Percentiles rank a stretch among this genome's conserved stretches.
phyloP scores from a whole-genome alignment of 2,888 invertebrate genomes.

The Sphaerophoria taeniata region DNA sequence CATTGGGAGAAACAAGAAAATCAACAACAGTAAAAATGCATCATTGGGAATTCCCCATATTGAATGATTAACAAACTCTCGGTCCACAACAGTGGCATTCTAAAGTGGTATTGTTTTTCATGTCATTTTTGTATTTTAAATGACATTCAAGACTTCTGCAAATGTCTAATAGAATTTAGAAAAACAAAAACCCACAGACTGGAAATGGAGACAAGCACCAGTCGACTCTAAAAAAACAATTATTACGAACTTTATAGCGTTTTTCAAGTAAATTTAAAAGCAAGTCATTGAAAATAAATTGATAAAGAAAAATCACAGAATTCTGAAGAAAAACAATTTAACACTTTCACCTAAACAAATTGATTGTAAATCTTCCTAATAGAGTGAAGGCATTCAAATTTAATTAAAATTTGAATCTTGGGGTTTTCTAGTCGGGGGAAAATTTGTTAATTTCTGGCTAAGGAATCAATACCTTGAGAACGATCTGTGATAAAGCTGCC shows the following conservation, averaged over 20 bases:
- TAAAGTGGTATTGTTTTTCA: conserved; percentile 14
- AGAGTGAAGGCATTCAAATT: too few relatives aligned
- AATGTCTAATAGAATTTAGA: neutral
- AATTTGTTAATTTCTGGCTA: too few relatives aligned
- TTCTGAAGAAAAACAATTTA: neutral
- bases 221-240: neutral
- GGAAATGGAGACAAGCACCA: neutral
- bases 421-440: neutral
- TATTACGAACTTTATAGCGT: neutral
- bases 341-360: conserved; percentile 20
- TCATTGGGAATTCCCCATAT: conserved; percentile 66
- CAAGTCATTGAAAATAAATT: neutral
- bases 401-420: neutral
- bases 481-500: too few relatives aligned
- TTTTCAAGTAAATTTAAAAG: neutral
- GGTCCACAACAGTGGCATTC: conserved; percentile 24
- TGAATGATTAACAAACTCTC: conserved; percentile 57
- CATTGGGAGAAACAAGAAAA: neutral
- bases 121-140: neutral
- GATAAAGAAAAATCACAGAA: neutral
- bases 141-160: neutral
- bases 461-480: too few relatives aligned
- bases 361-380: neutral
- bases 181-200: neutral
- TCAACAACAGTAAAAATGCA: conserved; percentile 56